phyloP scores from a whole-genome alignment of 1,140 invertebrate species.

The Cherax quadricarinatus region DNA sequence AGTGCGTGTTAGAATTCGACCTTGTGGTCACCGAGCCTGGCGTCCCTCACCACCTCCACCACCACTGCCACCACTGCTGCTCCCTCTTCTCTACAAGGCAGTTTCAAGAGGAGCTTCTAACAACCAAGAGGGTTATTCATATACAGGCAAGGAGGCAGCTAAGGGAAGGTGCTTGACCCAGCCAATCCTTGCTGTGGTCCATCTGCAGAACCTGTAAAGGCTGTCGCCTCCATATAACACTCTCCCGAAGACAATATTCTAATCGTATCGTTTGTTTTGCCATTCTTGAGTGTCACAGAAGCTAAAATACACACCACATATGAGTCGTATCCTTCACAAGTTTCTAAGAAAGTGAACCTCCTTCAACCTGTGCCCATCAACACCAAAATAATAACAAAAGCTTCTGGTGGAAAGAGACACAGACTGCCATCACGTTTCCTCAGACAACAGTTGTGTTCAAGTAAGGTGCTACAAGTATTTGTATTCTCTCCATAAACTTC shows the following conservation, averaged over 20 bases:
- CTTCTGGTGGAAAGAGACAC: neutral
- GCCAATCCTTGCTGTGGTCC: too few species aligned
- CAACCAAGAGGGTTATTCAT: neutral
- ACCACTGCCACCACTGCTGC: neutral
- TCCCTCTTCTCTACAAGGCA: too few species aligned
- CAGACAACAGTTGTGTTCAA: too few species aligned
- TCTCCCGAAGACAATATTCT: too few species aligned
- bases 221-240: too few species aligned
- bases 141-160: neutral
- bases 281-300: too few species aligned
- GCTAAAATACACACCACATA: too few species aligned
- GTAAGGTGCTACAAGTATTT: neutral
- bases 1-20: slow-evolving; percentile 32
- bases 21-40: slow-evolving; percentile 27
- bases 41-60: neutral
- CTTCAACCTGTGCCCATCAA: neutral
- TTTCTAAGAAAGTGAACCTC: neutral
- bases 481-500: neutral
- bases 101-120: neutral
- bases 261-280: too few species aligned
- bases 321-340: too few species aligned
- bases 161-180: neutral
- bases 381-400: neutral
- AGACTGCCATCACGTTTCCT: too few species aligned
- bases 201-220: too few species aligned